Evolutionary conservation across 2,113 vertebrate species (phyloP).

Genomic region (Desmodus rotundus): DNA sequence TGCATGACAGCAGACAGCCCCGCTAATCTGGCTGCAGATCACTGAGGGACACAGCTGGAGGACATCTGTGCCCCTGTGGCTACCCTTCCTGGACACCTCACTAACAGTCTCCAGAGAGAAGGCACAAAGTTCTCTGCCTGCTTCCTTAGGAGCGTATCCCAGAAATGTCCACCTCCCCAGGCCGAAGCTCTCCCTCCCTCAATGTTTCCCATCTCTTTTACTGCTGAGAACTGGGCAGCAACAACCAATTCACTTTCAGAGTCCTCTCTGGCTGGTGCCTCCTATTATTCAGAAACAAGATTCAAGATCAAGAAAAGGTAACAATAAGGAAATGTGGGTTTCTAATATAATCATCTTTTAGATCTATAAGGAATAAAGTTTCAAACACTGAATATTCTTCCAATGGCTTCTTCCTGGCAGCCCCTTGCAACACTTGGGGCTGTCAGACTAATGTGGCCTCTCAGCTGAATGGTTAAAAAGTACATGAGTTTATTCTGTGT

Average conservation of each 20-base stretch:
- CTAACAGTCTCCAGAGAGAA: neutral
- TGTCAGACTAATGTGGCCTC: neutral
- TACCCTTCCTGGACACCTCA: neutral
- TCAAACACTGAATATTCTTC: slow-evolving; percentile 22
- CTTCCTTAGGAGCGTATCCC: neutral
- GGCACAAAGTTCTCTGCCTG: neutral
- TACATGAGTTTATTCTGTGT: neutral
- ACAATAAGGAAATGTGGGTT: neutral
- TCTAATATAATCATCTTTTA: neutral
- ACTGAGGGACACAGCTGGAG: neutral
- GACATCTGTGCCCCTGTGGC: neutral
- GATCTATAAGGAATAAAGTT: neutral
- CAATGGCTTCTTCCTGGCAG: neutral
- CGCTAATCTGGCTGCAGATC: neutral
- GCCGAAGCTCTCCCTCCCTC: neutral
- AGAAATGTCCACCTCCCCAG: neutral
- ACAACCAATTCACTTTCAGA: neutral
- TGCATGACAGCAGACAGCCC: neutral
- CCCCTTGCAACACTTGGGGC: neutral
- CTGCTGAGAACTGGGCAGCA: neutral
- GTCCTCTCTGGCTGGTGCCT: neutral
- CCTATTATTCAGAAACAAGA: neutral
- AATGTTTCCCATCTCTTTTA: neutral
- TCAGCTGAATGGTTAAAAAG: neutral
- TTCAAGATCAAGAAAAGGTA: slow-evolving; percentile 40